phyloP scores from a whole-genome alignment of 2,888 invertebrate species.

The Prosopocoilus inquinatus region DNA sequence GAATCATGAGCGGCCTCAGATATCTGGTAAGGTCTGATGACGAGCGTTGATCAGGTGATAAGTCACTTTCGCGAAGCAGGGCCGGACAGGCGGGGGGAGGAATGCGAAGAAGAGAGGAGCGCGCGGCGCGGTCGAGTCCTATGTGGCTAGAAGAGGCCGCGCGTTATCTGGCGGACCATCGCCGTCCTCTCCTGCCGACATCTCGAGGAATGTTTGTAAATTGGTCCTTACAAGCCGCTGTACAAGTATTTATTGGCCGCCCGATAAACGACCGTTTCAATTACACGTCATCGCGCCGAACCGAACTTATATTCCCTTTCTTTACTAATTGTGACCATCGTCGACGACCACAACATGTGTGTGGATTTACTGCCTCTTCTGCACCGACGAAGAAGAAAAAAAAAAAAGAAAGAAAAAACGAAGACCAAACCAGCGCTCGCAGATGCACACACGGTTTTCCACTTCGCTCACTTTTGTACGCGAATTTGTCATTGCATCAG shows the following conservation, averaged over 20 bases:
- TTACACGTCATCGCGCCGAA: constrained; percentile 19
- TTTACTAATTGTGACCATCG: neutral
- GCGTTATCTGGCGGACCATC: constrained; percentile 34
- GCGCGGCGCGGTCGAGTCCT: neutral
- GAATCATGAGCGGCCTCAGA: too few species aligned
- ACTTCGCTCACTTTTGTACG: too few species aligned
- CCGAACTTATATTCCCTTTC: neutral
- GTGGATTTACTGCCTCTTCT: too few species aligned
- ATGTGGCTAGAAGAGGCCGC: constrained; percentile 5
- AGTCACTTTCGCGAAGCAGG: neutral
- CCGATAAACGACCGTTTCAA: constrained; percentile 24
- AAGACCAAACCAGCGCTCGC: too few species aligned
- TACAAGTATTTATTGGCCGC: constrained; percentile 32
- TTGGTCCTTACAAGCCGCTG: constrained; percentile 48
- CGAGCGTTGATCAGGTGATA: neutral
- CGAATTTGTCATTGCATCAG: too few species aligned
- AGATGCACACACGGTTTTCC: too few species aligned
- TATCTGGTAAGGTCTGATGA: too few species aligned
- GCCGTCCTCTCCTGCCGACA: constrained; percentile 42
- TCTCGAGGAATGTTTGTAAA: constrained; percentile 47
- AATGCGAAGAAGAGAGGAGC: neutral
- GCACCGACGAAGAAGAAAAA: too few species aligned
- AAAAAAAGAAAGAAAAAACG: too few species aligned
- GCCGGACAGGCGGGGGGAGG: neutral
- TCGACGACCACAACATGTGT: neutral